Base-by-base conservation (phyloP, 1,140 invertebrate species). In the Habropoda laboriosa region DNA sequence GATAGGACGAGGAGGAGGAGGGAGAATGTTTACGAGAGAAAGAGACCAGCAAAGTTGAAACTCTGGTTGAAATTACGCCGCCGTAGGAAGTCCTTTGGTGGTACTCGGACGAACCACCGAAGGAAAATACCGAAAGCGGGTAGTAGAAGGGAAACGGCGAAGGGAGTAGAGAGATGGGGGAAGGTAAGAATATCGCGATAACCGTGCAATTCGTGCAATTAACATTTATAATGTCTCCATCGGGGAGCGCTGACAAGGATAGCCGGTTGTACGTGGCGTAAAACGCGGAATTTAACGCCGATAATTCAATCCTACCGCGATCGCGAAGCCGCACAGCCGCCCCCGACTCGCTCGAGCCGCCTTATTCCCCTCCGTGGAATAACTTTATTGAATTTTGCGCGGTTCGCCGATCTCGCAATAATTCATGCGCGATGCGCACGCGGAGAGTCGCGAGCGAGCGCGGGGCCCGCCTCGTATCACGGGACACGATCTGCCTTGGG, bases 191-290 rank as follows among this genome's bases (percentile, higher is more conserved):
- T n/a, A n/a, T n/a, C 57, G 82, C 81, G 88, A 90, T 89, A 89
- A 87, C 86, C 86, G 86, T 85, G 90, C 89, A 88, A 91, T 91
- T 90, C 87, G 86, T 85, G 87, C 90, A 91, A 91, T 92, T 91
- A 92, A 90, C 89, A 90, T 91, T 91, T 87, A 89, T 91, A 90
- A 92, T 89, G 90, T 91, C 90, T 92, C 86, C 87, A 92, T 91
- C 85, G 75, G 55, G 18, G 32, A 42, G 32, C 66, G 80, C 38
- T 73, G 80, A 86, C 83, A 80, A 77, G 76, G 42, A 53, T 61
- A 53, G 49, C 45, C n/a, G 6, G 32, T 8, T 40, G 82, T 60
- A 80, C 80, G 82, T n/a, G n/a, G n/a, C 82, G 87, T 89, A 87
- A 90, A 91, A 90, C 87, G 87, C 83, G 84, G 82, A 89, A 88